Conservation (phyloP, 2,113 vertebrate species). For the Tetrao urogallus region DNA sequence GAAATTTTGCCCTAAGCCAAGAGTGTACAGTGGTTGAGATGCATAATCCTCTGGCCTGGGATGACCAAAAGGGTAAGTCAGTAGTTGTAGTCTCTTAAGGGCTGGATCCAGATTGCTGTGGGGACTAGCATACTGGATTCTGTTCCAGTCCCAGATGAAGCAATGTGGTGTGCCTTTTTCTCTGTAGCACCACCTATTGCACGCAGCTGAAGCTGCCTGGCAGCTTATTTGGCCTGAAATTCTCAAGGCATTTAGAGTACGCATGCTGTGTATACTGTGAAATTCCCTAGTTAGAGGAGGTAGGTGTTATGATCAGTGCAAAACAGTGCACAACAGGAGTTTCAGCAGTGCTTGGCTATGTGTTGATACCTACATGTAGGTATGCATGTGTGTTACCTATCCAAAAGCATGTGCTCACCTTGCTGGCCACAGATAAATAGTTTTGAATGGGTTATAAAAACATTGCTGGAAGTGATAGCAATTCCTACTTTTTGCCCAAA, state of each 20-base stretch:
- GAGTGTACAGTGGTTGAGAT: constrained; percentile 46
- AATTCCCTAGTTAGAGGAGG: background rate
- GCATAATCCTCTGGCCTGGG: constrained; percentile 54
- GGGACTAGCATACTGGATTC: background rate
- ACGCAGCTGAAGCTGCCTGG: background rate
- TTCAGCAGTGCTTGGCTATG: background rate
- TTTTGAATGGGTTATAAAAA: background rate
- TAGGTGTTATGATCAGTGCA: background rate
- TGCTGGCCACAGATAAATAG: fast-evolving
- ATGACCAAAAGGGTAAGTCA: constrained; percentile 66
- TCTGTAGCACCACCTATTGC: background rate
- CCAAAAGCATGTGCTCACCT: background rate
- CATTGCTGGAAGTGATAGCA: background rate
- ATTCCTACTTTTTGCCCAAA: background rate
- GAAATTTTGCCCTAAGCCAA: constrained; percentile 55
- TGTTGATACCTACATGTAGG: background rate
- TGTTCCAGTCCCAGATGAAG: background rate
- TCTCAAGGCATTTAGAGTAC: background rate
- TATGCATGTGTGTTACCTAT: fast-evolving
- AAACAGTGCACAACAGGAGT: background rate
- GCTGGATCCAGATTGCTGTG: constrained; percentile 7
- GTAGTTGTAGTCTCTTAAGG: constrained; percentile 43
- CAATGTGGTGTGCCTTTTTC: background rate
- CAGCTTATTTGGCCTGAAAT: background rate
- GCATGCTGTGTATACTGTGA: background rate